These are phyloP conservation scores for Hemicrepidius hirtus DNA, from an alignment of 2,888 invertebrate genomes.

Conservation along the genomic window DNA sequence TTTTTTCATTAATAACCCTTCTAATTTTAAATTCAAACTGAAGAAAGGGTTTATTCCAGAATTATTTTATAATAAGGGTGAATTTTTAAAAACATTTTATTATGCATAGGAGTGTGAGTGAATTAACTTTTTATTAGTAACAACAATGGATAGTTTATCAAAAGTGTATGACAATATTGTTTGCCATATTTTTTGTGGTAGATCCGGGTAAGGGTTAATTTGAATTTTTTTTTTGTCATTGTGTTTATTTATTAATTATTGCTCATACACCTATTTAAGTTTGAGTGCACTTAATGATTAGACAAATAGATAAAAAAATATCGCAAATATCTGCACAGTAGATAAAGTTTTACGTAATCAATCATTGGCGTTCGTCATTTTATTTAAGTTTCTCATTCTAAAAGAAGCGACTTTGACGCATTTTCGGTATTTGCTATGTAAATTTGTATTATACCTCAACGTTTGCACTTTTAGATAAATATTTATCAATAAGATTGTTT, in stretches of 20 bases:
- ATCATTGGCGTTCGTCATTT: constrained; percentile 4
- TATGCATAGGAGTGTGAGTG: not conserved
- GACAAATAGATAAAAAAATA: not conserved
- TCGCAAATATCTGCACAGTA: not conserved
- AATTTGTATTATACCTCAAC: not conserved
- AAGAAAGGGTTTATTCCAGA: too few relatives aligned
- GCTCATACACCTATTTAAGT: too few relatives aligned
- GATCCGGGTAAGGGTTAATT: constrained; percentile 18
- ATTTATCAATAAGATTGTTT: constrained; percentile 4
- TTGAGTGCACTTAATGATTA: too few relatives aligned
- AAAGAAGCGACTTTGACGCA: constrained; percentile 6
- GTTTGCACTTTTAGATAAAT: constrained; percentile 2
- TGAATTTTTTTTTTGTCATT: not conserved
- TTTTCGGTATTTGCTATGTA: constrained; percentile 6
- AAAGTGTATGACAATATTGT: constrained; percentile 57
- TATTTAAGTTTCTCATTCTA: not conserved
- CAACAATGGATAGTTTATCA: constrained; percentile 54
- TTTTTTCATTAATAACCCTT: not conserved
- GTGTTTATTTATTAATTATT: too few relatives aligned
- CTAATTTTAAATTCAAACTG: not conserved
- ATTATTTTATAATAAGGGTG: too few relatives aligned
- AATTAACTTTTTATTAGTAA: constrained; percentile 12
- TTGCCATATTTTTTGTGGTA: constrained; percentile 54
- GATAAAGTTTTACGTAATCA: constrained; percentile 11
- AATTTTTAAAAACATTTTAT: not conserved